Conservation (phyloP, 2,888 invertebrate genomes). For the Patella caerulea region DNA sequence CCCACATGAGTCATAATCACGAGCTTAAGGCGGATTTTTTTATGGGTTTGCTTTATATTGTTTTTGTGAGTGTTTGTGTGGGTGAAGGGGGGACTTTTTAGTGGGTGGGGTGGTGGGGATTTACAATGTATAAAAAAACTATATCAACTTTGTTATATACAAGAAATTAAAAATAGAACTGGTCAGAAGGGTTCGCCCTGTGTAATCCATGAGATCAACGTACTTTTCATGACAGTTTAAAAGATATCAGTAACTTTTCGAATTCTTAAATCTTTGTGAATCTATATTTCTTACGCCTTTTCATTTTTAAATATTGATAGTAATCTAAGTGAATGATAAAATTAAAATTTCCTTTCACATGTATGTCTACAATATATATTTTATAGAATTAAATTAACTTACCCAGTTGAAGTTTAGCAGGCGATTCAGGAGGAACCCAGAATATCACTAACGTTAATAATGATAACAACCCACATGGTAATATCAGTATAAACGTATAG, state of each 20-base stretch:
- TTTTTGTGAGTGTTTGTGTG: too few relatives aligned
- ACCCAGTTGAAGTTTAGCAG: slow-evolving; percentile 70
- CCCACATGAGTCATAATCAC: too few relatives aligned
- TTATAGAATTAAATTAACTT: slow-evolving; percentile 38
- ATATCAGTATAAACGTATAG: slow-evolving; percentile 68
- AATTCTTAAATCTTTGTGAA: not conserved
- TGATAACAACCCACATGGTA: slow-evolving; percentile 69
- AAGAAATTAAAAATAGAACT: too few relatives aligned
- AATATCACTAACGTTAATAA: slow-evolving; percentile 69
- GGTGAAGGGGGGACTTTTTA: too few relatives aligned
- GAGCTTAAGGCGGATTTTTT: too few relatives aligned
- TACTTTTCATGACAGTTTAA: not conserved
- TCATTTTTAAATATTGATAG: not conserved
- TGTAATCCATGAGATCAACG: too few relatives aligned
- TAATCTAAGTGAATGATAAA: not conserved
- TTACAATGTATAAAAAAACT: too few relatives aligned
- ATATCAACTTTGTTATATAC: too few relatives aligned
- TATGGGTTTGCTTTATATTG: too few relatives aligned
- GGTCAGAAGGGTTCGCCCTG: too few relatives aligned
- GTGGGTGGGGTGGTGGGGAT: too few relatives aligned
- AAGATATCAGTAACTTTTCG: not conserved
- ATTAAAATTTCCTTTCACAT: not conserved
- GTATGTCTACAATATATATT: not conserved
- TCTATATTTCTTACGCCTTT: not conserved
- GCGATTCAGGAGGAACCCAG: slow-evolving; percentile 71